phyloP scores from a whole-genome alignment of 92 coral and sea anemone species.

The Paramuricea clavata region DNA sequence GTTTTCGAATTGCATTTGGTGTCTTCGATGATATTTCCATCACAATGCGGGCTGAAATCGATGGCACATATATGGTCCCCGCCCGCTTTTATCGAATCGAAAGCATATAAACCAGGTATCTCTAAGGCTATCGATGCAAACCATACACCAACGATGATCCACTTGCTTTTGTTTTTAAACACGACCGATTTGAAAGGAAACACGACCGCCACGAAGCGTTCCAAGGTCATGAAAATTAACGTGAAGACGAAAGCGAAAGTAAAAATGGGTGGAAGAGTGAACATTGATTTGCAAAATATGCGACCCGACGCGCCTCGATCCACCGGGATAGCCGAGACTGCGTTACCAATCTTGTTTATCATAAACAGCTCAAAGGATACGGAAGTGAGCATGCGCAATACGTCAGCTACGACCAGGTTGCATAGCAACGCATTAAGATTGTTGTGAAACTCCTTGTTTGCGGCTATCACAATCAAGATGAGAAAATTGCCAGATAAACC shows the following conservation, averaged over 20 bases:
- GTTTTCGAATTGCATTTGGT: not conserved
- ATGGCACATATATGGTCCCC: not conserved
- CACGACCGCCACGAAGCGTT: conserved; percentile 27
- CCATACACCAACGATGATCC: conserved; percentile 27
- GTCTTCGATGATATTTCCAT: not conserved
- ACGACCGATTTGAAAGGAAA: conserved; percentile 16
- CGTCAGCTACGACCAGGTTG: conserved; percentile 19
- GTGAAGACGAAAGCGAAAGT: conserved; percentile 1
- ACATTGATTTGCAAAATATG: conserved; percentile 34
- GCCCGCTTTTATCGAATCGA: not conserved
- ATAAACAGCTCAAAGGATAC: conserved; percentile 13
- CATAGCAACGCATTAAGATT: conserved; percentile 18
- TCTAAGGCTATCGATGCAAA: not conserved
- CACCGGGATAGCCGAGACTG: not conserved
- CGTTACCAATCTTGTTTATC: not conserved
- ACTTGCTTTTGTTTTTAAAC: conserved; percentile 15
- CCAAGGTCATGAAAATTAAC: conserved; percentile 18
- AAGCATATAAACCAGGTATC: conserved; percentile 16
- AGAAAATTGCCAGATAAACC: conserved; percentile 26
- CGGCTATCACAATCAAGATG: not conserved
- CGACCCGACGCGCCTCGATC: not conserved
- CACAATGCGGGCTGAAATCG: conserved; percentile 21
- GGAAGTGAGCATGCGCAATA: not conserved
- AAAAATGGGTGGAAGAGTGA: conserved; percentile 7
- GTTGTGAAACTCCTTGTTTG: conserved; percentile 8